Evolutionary conservation across 2,113 vertebrate species (phyloP).

Genomic region (Onychorhynchus coronatus): DNA sequence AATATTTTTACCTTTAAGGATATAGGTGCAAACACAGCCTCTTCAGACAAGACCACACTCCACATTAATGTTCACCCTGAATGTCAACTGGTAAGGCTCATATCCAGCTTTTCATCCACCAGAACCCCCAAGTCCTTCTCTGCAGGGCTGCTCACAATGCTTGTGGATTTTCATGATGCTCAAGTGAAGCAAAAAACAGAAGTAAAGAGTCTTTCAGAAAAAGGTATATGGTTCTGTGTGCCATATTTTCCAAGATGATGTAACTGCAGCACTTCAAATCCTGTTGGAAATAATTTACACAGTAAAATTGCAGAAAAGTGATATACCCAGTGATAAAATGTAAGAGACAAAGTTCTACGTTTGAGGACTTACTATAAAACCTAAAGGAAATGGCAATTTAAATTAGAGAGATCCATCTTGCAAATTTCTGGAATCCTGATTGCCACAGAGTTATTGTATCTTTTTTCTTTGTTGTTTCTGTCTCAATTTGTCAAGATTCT

Average conservation of each 20-base stretch:
- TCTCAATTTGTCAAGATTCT: neutral
- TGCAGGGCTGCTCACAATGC: neutral
- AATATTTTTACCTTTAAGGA: neutral
- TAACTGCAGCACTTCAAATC: neutral
- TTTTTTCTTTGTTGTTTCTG: slow-evolving; percentile 5
- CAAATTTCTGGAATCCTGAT: slow-evolving; percentile 25
- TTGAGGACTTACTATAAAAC: neutral
- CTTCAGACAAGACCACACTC: neutral
- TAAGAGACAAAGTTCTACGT: neutral
- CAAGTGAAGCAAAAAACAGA: neutral
- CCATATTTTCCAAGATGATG: neutral
- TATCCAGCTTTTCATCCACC: neutral
- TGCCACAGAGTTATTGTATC: neutral
- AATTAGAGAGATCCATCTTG: neutral
- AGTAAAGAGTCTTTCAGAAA: neutral
- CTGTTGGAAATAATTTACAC: neutral
- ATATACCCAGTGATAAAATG: neutral
- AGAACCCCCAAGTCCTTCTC: neutral
- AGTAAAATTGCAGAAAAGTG: neutral
- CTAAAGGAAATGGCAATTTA: neutral
- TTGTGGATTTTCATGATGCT: neutral
- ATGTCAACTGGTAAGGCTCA: neutral
- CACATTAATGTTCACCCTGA: neutral
- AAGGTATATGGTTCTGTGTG: neutral
- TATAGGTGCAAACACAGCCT: neutral